phyloP scores from a whole-genome alignment of 1,140 invertebrate genomes.

The Drosophila kurseongensis region DNA sequence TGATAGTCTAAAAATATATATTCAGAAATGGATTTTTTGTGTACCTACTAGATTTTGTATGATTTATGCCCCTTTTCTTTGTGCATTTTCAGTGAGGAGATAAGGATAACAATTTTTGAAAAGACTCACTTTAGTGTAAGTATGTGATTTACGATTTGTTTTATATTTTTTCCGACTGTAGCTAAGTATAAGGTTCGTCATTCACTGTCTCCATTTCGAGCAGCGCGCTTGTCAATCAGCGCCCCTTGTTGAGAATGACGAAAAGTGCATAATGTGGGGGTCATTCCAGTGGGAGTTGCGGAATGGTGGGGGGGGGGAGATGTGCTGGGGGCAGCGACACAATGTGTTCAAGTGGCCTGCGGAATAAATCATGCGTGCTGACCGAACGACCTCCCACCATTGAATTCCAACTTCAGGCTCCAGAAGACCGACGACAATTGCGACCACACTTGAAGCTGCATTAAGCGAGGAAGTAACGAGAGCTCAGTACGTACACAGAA shows the following conservation, averaged over 20 bases:
- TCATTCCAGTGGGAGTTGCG: conserved; percentile 19
- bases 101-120: too few relatives aligned
- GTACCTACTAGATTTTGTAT: too few relatives aligned
- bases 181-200: conserved; percentile 17
- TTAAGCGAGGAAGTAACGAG: conserved; percentile 46
- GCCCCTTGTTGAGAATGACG: conserved; percentile 65
- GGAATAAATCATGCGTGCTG: conserved; percentile 57
- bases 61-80: too few relatives aligned
- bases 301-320: too few relatives aligned
- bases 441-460: conserved; percentile 66
- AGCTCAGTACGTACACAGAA: conserved; percentile 13
- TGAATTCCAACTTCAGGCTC: conserved; percentile 17
- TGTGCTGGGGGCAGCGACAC: neutral
- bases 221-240: conserved; percentile 70
- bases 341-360: conserved; percentile 37
- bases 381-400: conserved; percentile 68
- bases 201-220: conserved; percentile 44
- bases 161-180: conserved; percentile 14
- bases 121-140: neutral
- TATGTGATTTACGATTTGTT: neutral
- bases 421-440: conserved; percentile 23
- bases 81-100: too few relatives aligned
- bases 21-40: too few relatives aligned
- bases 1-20: too few relatives aligned
- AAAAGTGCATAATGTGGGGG: conserved; percentile 62